Evolutionary conservation across 2,888 invertebrate genomes (phyloP), one percentile per base, ranked within the genome.

Genomic region (Craniophora ligustri): DNA sequence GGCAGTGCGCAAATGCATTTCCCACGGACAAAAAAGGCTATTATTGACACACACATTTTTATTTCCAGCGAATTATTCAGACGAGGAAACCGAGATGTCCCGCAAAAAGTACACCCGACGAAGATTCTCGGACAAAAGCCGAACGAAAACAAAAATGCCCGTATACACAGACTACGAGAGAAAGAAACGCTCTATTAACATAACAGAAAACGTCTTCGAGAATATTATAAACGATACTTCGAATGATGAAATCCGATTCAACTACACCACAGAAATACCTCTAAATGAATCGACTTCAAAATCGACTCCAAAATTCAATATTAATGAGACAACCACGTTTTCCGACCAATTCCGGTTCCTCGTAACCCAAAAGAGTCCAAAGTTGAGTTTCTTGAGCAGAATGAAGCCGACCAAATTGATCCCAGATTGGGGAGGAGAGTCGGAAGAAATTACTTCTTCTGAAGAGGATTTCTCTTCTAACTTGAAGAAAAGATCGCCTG

Each of bases 401-500:
- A 67, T 60, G 23, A 78, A 66, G 10, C 75, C 77, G 0, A 72
- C 65, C 11, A 67, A 57, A 15, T 5, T 57, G 30, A 72, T 61
- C 1, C 49, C 65, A 0, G 72, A 74, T 28, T 65, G 74, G 41
- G 72, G 56, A 0, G 67, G 55, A 0, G 75, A 70, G 0, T 26
- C 54, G 3, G 72, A 79, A 0, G 82, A 87, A 0, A 21, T 76
- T 0, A 49, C 35, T 1, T 82, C 85, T 0, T 78, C 79, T 0
- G 88, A 87, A 54, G 87, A 87, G 42, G 84, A 86, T 18, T 75
- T 82, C 10, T 79, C 84, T 3, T 67, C 70, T 0, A 83, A 81
- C 58, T 44, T 79, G 26, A 82, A 65, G 58, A 84, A 78, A 41
- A 69, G 76, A 2, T 72, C 76, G 0, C 60, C 73, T 0, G 77